Percentiles rank a stretch among this genome's conserved stretches.
Conservation (phyloP, 2,888 invertebrate genomes). For the Abrostola tripartita region DNA sequence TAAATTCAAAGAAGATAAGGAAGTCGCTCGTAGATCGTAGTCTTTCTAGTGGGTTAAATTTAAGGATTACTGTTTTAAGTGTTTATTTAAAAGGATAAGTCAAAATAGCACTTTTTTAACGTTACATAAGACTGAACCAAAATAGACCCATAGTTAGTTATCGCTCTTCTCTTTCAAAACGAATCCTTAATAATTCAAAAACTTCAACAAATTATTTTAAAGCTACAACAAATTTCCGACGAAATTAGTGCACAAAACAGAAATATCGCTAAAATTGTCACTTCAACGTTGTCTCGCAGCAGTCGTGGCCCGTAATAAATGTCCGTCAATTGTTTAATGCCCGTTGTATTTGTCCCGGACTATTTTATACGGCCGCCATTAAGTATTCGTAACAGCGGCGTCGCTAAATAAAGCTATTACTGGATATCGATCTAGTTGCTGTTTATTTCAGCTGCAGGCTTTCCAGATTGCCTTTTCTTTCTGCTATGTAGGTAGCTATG, state of each 20-base stretch:
- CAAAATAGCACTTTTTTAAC: too few relatives aligned
- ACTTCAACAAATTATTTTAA: background rate
- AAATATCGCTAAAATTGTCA: background rate
- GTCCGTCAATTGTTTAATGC: background rate
- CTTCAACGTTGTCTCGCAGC: background rate
- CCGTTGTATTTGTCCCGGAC: background rate
- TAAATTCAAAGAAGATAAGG: too few relatives aligned
- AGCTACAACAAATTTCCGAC: too few relatives aligned
- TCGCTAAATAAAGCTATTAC: conserved; percentile 4
- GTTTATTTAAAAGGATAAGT: too few relatives aligned
- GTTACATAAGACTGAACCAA: too few relatives aligned
- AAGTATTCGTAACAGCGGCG: conserved; percentile 1
- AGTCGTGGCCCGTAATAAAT: background rate
- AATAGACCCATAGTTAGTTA: too few relatives aligned
- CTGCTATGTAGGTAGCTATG: background rate
- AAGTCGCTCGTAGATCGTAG: too few relatives aligned
- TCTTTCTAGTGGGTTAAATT: too few relatives aligned
- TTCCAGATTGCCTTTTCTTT: background rate
- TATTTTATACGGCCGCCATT: conserved; percentile 2
- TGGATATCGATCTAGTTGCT: background rate
- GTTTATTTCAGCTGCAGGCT: conserved; percentile 3
- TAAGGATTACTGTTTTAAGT: too few relatives aligned
- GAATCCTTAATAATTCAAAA: background rate
- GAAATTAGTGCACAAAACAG: background rate
- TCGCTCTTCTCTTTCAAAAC: too few relatives aligned